Conservation (phyloP, 2,113 vertebrate species). For the Diglossa brunneiventris region DNA sequence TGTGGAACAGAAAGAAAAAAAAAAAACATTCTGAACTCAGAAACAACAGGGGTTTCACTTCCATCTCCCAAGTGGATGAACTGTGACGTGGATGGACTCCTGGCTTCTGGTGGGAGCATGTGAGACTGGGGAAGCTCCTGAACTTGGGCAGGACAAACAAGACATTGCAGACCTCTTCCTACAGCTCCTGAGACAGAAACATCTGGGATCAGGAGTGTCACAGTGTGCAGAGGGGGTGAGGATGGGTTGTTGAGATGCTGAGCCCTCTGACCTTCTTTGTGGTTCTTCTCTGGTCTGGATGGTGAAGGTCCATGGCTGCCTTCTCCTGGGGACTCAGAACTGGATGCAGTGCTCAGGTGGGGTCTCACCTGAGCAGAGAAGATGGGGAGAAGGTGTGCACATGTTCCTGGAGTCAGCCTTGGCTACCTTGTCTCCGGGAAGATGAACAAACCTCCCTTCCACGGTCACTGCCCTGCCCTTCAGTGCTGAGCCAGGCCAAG, state of each 20-base stretch:
- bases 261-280: not conserved
- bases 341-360: not conserved
- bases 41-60: not conserved
- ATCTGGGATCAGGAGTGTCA: accelerated
- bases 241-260: not conserved
- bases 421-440: not conserved
- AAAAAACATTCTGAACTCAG: not conserved
- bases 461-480: not conserved
- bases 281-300: not conserved
- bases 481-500: not conserved
- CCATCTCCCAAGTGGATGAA: not conserved
- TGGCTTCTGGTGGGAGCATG: not conserved
- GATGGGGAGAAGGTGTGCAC: not conserved
- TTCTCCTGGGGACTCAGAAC: not conserved
- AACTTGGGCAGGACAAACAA: not conserved
- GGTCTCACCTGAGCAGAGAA: not conserved
- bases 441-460: not conserved
- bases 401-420: not conserved
- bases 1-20: not conserved
- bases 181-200: not conserved
- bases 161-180: not conserved
- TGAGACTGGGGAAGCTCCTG: not conserved
- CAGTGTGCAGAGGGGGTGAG: not conserved
- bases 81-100: not conserved
- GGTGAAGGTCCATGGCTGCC: not conserved